Evolutionary conservation across 2,797 vertebrate species (phyloP).

Genomic region (Acrossocheilus wenchowensis): DNA sequence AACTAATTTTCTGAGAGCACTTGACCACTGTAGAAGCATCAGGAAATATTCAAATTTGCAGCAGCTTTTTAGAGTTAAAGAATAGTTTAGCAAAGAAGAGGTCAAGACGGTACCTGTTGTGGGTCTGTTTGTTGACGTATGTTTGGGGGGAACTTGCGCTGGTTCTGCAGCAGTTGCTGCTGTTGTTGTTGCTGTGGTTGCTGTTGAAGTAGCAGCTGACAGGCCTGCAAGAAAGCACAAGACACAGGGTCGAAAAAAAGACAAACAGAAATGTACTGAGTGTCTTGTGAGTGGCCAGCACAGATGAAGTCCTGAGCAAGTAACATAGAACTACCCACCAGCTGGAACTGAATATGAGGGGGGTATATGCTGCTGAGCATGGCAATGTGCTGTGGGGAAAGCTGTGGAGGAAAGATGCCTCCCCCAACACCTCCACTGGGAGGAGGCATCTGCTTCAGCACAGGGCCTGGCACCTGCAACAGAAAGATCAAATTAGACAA

Average conservation of each 20-base stretch:
- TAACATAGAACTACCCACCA: conserved; percentile 81
- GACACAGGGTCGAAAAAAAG: background rate
- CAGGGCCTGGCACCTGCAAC: conserved; percentile 92
- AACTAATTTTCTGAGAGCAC: background rate
- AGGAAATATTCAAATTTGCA: background rate
- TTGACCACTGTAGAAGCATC: background rate
- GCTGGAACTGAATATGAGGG: conserved; percentile 96
- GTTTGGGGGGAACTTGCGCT: conserved; percentile 94
- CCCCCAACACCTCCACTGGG: conserved; percentile 86
- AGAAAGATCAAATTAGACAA: conserved; percentile 6
- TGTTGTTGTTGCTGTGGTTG: conserved; percentile 80
- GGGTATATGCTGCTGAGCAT: conserved; percentile 98
- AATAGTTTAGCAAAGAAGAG: background rate
- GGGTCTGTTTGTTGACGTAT: conserved; percentile 92
- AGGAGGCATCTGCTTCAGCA: conserved; percentile 97
- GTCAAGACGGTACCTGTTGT: conserved; percentile 85
- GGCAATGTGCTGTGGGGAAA: conserved; percentile 97
- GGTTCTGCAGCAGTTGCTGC: conserved; percentile 93
- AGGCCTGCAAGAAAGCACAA: conserved; percentile 80
- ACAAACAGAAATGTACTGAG: background rate
- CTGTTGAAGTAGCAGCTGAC: conserved; percentile 93
- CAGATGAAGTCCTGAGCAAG: background rate
- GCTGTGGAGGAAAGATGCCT: conserved; percentile 87
- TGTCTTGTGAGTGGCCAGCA: background rate
- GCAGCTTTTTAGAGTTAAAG: background rate